phyloP scores from a whole-genome alignment of 2,797 vertebrate species.

The Xenentodon cancila region DNA sequence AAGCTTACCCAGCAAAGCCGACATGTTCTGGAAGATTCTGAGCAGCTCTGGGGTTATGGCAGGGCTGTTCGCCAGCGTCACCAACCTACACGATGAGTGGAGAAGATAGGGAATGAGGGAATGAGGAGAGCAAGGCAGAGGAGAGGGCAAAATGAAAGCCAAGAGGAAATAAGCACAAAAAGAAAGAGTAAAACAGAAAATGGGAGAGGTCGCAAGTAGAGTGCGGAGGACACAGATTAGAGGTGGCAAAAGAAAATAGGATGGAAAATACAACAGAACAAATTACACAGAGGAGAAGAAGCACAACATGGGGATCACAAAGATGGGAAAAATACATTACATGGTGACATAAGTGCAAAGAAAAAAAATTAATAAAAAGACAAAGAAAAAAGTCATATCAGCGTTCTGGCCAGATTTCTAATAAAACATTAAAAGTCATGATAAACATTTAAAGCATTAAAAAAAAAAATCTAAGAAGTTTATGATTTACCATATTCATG shows the following conservation, averaged over 20 bases:
- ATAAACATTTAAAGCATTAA: too few species aligned
- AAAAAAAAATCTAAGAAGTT: too few species aligned
- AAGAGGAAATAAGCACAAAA: conserved; percentile 6
- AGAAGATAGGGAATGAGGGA: not conserved
- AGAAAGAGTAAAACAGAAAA: conserved; percentile 15
- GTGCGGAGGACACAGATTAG: conserved; percentile 20
- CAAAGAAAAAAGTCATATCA: not conserved
- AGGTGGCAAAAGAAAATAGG: conserved; percentile 27
- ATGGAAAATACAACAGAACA: conserved; percentile 12
- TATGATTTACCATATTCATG: not conserved
- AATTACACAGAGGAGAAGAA: conserved; percentile 31
- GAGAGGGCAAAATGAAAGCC: conserved; percentile 9
- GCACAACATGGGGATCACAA: conserved; percentile 10
- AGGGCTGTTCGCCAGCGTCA: conserved; percentile 94
- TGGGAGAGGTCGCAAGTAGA: conserved; percentile 10
- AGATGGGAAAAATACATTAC: conserved; percentile 1
- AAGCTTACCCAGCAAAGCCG: conserved; percentile 91
- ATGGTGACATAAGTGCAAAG: conserved; percentile 15
- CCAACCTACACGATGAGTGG: conserved; percentile 85
- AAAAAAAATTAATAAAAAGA: too few species aligned
- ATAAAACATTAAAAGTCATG: too few species aligned
- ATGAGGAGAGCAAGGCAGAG: conserved; percentile 12
- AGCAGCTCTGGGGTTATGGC: conserved; percentile 92
- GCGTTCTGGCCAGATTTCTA: not conserved
- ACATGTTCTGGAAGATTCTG: conserved; percentile 98